A percentile compares a stretch with the other conserved stretches of the same genome.
Evolutionary conservation across 2,888 invertebrate genomes (phyloP).

Genomic region (Octonoba sinensis): DNA sequence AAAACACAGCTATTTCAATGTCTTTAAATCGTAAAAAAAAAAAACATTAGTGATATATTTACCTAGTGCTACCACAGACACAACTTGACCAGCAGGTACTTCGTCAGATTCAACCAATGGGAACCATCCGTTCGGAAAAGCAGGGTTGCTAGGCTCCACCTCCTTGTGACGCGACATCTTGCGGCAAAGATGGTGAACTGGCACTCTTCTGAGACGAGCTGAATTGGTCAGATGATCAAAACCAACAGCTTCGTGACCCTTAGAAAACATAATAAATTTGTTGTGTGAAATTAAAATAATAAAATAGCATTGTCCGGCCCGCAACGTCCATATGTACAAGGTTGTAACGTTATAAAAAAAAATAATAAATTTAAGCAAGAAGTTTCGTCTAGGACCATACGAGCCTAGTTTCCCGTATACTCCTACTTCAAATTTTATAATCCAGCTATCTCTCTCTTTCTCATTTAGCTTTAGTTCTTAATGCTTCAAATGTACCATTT

Average conservation of each 20-base stretch:
- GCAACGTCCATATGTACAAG: too few species aligned
- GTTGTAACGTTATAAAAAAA: too few species aligned
- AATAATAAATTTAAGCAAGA: too few species aligned
- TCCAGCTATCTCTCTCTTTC: too few species aligned
- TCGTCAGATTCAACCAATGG: slow-evolving; percentile 80
- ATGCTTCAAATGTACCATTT: too few species aligned
- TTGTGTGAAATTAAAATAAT: too few species aligned
- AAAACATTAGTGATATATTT: slow-evolving; percentile 65
- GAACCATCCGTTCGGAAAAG: slow-evolving; percentile 93
- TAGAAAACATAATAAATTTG: neutral
- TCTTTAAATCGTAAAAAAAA: neutral
- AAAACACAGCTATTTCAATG: neutral
- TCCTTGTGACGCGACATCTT: neutral
- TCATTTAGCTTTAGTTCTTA: too few species aligned
- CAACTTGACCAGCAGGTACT: slow-evolving; percentile 75
- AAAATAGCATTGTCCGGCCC: too few species aligned
- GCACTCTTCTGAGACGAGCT: neutral
- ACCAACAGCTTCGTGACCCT: slow-evolving; percentile 4
- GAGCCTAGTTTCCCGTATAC: too few species aligned
- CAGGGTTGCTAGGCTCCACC: slow-evolving; percentile 78
- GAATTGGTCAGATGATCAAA: slow-evolving; percentile 3
- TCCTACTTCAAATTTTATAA: too few species aligned
- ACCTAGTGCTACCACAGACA: slow-evolving; percentile 79
- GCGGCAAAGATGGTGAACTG: neutral
- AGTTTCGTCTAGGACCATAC: too few species aligned